Evolutionary conservation across 1,140 invertebrate species (phyloP).

Genomic region (Spodoptera litura): DNA sequence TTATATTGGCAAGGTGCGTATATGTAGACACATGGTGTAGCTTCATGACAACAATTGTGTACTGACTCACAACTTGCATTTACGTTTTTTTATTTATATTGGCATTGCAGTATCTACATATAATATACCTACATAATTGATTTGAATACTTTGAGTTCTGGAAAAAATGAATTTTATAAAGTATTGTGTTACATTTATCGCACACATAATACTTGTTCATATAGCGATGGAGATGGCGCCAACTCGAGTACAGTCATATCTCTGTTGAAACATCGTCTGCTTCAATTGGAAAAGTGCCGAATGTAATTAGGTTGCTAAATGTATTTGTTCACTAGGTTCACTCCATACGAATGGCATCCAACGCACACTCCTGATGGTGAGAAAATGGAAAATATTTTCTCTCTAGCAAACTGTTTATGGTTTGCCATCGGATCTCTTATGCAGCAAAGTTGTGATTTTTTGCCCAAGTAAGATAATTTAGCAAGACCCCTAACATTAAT

Average conservation of each 20-base stretch:
- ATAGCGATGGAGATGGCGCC: constrained; percentile 14
- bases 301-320: constrained; percentile 35
- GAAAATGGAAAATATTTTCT: constrained; percentile 96
- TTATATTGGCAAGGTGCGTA: constrained; percentile 95
- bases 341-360: constrained; percentile 97
- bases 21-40: constrained; percentile 14
- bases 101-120: background rate
- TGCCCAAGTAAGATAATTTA: constrained; percentile 92
- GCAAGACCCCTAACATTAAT: constrained; percentile 38
- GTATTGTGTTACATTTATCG: background rate
- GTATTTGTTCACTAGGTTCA: constrained; percentile 89
- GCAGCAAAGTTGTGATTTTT: constrained; percentile 96
- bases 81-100: background rate
- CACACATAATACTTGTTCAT: background rate
- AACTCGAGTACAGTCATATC: constrained; percentile 1
- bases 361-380: constrained; percentile 94
- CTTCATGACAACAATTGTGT: too few relatives aligned
- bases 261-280: constrained; percentile 15
- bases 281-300: constrained; percentile 25
- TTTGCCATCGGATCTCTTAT: constrained; percentile 97
- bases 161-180: background rate
- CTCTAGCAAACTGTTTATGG: constrained; percentile 97
- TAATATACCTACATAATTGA: too few relatives aligned
- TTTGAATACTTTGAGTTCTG: background rate
- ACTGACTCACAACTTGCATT: too few relatives aligned